Base-by-base conservation (phyloP, 1,140 invertebrate species). In the Odontomachus brunneus region DNA sequence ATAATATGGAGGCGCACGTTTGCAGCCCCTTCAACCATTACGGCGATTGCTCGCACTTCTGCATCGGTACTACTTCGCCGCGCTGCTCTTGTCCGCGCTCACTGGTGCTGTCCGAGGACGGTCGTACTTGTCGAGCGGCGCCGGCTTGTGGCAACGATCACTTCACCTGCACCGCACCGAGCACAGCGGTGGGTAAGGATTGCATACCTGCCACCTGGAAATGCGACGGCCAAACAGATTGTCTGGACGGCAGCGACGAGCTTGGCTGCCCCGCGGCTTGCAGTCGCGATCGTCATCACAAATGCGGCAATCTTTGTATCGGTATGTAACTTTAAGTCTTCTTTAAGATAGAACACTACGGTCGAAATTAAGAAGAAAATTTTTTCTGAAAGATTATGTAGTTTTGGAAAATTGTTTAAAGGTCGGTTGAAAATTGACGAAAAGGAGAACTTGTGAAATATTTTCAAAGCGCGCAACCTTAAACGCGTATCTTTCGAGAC, bases 141-240 rank as follows among this genome's bases (percentile, higher is more conserved):
- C 97, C 97, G 1, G 96, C 96, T 7, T 99, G 98, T 92, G 96
- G 96, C 2, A 94, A 95, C 0, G 96, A 97, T 89, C 95, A 97
- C 88, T 98, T 98, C 90, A 96, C 96, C 0, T 99, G 98, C 89
- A 95, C 94, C 11, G 91, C 94, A 0, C 92, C 93, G 0, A 93
- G 91, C 15, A 91, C 93, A 3, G 89, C 89, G 0, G 89, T 92
- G 15, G 89, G 93, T 29, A 95, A 95, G 74, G 96, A 97, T 83
- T 99, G 98, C 92, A 98, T 99, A 82, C 98, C 98, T 0, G 93
- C 95, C 0, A 94, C 95, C 0, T 99, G 98, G 97, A 96, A 96
- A 63, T 98, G 98, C 92, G 98, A 98, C 92, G 96, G 96, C 0
- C 96, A 97, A 80, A 94, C 94, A 51, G 98, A 99, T 92, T 99